Base-by-base conservation (phyloP, 2,888 invertebrate species). In the Caenorhabditis auriculariae region DNA sequence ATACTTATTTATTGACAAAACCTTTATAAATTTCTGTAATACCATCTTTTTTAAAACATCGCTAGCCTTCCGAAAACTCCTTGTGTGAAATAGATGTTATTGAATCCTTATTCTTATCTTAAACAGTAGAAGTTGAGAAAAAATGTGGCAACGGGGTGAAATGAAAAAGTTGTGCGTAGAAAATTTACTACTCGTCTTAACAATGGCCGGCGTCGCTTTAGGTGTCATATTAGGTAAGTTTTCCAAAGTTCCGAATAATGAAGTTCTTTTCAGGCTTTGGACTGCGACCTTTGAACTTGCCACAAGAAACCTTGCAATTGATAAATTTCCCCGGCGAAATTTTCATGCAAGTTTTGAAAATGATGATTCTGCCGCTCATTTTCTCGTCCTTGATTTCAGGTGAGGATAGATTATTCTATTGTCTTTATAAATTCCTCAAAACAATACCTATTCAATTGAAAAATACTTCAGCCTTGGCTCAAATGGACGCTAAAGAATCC, bases 301-400 rank as follows among this genome's bases (percentile, higher is more conserved):
- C 88, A 37, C 65, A 70, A 17, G 80, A 80, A 38, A 75, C 80
- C n/a, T 71, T 82, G 19, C 69, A 76, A 84, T 84, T 91, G 61
- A 89, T 92, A 72, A 89, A 91, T 9, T 92, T 91, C 82, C 92
- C 92, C 7, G 92, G 92, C 32, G 92, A 92, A 82, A 86, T 92
- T 6, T 91, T 92, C 82, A 91, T 92, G 89, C 87, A 91, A 72
- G 86, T 91, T 23, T 84, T 92, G 26, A 91, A 92, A 82, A 86
- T 92, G 69, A 90, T 92, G 88, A 91, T 92, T 74, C 84, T 92
- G 50, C 92, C 92, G 0, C 84, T 92, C 69, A 90, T 92, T 72
- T 91, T 92, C 72, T 90, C 91, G 54, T 91, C 91, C 74, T 85
- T 92, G 27, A 89, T 92, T 73, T 85, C 87, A 56, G 87, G 87